Base-by-base conservation (phyloP, 2,797 vertebrate species). In the Sphenodon punctatus region DNA sequence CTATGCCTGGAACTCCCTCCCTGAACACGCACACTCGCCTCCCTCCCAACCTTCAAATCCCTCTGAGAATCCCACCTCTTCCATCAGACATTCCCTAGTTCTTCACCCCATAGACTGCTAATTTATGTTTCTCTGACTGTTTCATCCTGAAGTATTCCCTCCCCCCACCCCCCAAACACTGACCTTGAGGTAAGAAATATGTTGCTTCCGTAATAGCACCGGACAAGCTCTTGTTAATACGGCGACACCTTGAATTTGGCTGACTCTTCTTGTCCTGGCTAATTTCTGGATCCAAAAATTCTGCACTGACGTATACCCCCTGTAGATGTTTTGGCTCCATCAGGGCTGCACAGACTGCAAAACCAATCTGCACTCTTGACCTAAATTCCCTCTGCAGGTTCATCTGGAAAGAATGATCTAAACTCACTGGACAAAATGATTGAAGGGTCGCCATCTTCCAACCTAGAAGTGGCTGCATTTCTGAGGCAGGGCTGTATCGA, bases 381-480 rank as follows among this genome's bases (percentile, higher is more conserved):
- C 72, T 58, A 72, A 77, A 69, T 67, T 64, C 71, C 72, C 67
- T 49, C 74, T 83, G 74, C 55, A 66, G 67, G 67, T 83, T 80
- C 87, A 65, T 55, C 53, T 87, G 80, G 88, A 60, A 58, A 58
- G 19, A 56, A 22, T 58, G 7, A 56, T 56, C 55, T 34, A 4
- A 32, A 32, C 55, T 56, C 56, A 55, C 19, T 20, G 56, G 56
- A 22, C 30, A 34, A 56, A 34, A 56, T 32, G 56, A 56, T 56
- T 34, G 56, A 34, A 34, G 19, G 23, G 32, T 12, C 51, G 14
- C n/a, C 22, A 51, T 7, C 27, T 51, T 56, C 32, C 6, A 3
- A 11, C 20, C 10, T 20, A 32, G 7, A 34, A 56, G 30, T 56
- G 53, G 30, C 81, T 64, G 10, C 56, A 6, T n/a, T 0, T 61